Conservation (phyloP, 2,113 vertebrate genomes). For the Centropristis striata region DNA sequence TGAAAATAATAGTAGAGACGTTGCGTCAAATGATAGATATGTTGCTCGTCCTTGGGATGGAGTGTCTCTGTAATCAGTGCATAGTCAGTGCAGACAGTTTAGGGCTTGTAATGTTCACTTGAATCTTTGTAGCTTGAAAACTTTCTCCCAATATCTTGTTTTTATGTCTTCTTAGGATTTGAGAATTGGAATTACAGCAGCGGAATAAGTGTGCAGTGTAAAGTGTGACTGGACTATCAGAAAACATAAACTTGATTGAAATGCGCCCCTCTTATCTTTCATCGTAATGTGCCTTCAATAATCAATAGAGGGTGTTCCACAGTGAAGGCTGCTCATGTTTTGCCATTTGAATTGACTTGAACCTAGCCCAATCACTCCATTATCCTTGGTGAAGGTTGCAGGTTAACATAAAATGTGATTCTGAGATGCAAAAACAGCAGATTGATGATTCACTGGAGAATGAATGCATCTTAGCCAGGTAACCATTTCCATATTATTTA, state of each 20-base stretch:
- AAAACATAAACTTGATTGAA: conserved; percentile 71
- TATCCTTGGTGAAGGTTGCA: conserved; percentile 86
- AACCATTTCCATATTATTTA: conserved; percentile 87
- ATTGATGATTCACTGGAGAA: conserved; percentile 82
- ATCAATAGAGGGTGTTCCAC: conserved; percentile 78
- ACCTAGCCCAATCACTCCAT: conserved; percentile 79
- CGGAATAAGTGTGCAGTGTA: conserved; percentile 15
- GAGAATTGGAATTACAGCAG: conserved; percentile 17
- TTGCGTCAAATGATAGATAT: conserved; percentile 70
- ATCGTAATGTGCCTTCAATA: conserved; percentile 69
- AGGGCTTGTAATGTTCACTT: neutral
- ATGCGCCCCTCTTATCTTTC: conserved; percentile 53
- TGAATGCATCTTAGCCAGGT: conserved; percentile 79
- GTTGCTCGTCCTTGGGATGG: conserved; percentile 20
- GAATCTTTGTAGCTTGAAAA: conserved; percentile 35
- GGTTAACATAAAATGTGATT: conserved; percentile 82
- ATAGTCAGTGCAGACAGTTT: conserved; percentile 46
- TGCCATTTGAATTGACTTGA: conserved; percentile 75
- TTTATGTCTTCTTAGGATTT: conserved; percentile 13
- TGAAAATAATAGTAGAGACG: conserved; percentile 69
- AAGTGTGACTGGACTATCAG: conserved; percentile 52
- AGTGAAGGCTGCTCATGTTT: conserved; percentile 67
- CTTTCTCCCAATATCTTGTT: conserved; percentile 37
- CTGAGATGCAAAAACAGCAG: conserved; percentile 78
- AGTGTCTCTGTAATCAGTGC: conserved; percentile 67